Percentiles rank a stretch among this genome's conserved stretches.
These are phyloP conservation scores for Ornithoptera alexandrae DNA, from an alignment of 2,888 invertebrate genomes.

Conservation along the genomic window DNA sequence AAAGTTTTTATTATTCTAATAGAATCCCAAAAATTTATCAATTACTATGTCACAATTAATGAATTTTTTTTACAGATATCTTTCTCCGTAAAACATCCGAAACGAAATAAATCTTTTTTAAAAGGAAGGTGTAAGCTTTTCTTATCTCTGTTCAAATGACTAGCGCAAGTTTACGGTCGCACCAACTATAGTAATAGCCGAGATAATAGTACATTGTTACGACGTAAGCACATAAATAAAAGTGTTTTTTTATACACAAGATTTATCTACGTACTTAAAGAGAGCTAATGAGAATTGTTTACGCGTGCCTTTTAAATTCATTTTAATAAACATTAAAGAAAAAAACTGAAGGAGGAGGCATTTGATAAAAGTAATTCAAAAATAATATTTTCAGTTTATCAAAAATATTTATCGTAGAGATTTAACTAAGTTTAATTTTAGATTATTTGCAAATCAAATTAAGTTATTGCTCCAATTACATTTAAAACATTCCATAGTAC, in stretches of 20 bases:
- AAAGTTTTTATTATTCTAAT: neutral
- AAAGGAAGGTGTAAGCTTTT: constrained; percentile 32
- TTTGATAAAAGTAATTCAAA: neutral
- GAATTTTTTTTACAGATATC: constrained; percentile 1
- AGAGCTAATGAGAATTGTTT: neutral
- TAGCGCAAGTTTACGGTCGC: constrained; percentile 55
- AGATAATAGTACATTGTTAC: constrained; percentile 43
- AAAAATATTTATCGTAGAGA: too few relatives aligned
- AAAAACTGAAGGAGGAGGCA: neutral
- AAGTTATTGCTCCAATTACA: too few relatives aligned
- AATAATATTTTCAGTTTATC: too few relatives aligned
- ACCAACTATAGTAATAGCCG: constrained; percentile 46
- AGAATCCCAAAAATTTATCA: neutral
- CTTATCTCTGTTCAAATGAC: constrained; percentile 40
- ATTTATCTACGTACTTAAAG: neutral
- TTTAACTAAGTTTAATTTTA: too few relatives aligned
- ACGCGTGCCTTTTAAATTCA: neutral
- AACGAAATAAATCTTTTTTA: constrained; percentile 22
- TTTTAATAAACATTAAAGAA: neutral
- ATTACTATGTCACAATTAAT: neutral
- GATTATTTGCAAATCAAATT: too few relatives aligned
- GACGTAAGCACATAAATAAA: neutral
- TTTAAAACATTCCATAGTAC: too few relatives aligned
- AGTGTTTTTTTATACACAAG: neutral
- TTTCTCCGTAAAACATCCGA: constrained; percentile 8